A percentile compares a stretch with the other conserved stretches of the same genome.
These are phyloP conservation scores for Akabosia matsudoensis DNA, from an alignment of 1,140 invertebrate species.

Conservation along the genomic window DNA sequence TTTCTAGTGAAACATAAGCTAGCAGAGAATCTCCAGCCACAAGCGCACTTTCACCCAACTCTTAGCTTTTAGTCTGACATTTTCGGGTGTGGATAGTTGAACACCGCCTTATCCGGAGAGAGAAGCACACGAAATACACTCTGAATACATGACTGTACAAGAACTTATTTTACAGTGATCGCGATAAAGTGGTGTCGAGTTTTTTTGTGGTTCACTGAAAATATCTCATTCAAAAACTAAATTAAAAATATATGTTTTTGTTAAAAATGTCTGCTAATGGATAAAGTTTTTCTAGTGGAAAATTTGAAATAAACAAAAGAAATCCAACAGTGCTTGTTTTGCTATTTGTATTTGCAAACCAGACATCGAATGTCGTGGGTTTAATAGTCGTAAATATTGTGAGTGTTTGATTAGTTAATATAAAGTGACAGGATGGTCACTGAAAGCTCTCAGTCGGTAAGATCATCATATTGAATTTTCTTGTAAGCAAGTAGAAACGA, in stretches of 20 bases:
- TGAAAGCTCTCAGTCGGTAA: conserved; percentile 41
- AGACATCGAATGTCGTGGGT: background rate
- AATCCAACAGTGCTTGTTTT: background rate
- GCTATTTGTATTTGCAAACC: background rate
- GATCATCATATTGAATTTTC: too few species aligned
- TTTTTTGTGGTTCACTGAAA: background rate
- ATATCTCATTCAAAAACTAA: background rate
- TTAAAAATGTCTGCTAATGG: background rate
- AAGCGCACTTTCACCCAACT: conserved; percentile 25
- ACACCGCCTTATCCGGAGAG: conserved; percentile 19
- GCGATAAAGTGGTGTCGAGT: conserved; percentile 8
- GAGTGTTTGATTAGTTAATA: background rate
- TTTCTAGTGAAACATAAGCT: background rate
- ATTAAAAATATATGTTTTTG: background rate
- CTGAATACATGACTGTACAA: background rate
- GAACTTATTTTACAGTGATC: background rate
- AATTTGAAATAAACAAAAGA: conserved; percentile 1
- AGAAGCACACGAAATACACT: background rate
- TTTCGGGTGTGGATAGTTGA: conserved; percentile 42
- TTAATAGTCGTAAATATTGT: background rate
- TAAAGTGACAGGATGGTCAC: conserved; percentile 41
- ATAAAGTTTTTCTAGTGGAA: background rate
- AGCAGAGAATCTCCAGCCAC: background rate
- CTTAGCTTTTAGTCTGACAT: conserved; percentile 39
- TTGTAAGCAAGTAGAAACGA: too few species aligned